Evolutionary conservation across 1,140 invertebrate genomes (phyloP).

Genomic region (Anoplophora glabripennis): DNA sequence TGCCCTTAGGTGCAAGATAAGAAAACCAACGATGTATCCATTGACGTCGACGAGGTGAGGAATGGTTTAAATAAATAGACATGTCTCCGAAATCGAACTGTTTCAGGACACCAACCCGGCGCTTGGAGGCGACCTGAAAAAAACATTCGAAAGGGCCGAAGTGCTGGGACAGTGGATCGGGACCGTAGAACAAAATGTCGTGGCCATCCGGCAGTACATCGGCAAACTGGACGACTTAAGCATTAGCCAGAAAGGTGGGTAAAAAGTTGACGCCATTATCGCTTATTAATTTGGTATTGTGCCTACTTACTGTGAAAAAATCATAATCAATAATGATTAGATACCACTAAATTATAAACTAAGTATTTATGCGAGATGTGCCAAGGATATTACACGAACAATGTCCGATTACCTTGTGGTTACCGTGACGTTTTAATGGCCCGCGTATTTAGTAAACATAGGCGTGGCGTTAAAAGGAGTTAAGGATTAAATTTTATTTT

Average conservation of each 20-base stretch:
- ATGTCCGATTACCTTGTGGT: too few relatives aligned
- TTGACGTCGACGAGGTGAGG: conserved; percentile 18
- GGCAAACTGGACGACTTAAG: conserved; percentile 18
- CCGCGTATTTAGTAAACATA: too few relatives aligned
- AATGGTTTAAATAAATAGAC: neutral
- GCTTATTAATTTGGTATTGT: too few relatives aligned
- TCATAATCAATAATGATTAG: too few relatives aligned
- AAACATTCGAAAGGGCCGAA: conserved; percentile 28
- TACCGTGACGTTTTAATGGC: too few relatives aligned
- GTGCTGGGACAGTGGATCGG: conserved; percentile 29
- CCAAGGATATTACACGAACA: too few relatives aligned
- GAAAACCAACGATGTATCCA: conserved; percentile 5
- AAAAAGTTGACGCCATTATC: too few relatives aligned
- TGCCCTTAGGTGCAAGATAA: conserved; percentile 8
- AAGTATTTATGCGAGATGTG: neutral
- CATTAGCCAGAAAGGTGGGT: conserved; percentile 20
- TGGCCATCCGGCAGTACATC: conserved; percentile 12
- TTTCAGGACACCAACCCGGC: conserved; percentile 19
- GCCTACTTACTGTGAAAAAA: too few relatives aligned
- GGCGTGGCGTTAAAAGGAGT: too few relatives aligned
- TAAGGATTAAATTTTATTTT: too few relatives aligned
- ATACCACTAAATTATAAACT: neutral
- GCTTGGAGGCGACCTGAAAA: conserved; percentile 6
- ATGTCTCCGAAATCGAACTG: neutral
- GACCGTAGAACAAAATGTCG: conserved; percentile 23